Evolutionary conservation across 2,797 vertebrate genomes (phyloP).

Genomic region (Mormyrus proboscirostris): DNA sequence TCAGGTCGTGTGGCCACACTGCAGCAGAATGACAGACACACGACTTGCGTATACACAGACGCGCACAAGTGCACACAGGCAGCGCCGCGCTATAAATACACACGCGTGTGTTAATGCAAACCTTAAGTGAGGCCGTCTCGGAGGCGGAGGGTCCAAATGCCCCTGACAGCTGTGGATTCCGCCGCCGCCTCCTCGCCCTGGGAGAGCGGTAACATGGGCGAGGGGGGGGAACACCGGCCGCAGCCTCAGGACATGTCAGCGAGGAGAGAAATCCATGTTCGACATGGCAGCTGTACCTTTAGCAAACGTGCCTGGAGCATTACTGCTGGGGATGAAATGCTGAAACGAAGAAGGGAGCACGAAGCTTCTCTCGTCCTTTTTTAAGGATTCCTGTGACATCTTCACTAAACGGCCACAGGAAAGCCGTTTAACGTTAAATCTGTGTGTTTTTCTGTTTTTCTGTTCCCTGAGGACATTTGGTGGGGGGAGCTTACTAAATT

Average conservation of each 20-base stretch:
- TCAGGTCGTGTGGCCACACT: background rate
- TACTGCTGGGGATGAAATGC: background rate
- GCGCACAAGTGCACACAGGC: background rate
- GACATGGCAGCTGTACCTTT: background rate
- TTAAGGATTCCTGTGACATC: background rate
- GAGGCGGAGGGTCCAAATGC: background rate
- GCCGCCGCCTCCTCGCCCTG: background rate
- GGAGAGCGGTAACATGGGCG: background rate
- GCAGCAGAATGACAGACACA: background rate
- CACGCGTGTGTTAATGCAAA: background rate
- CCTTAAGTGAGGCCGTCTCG: background rate
- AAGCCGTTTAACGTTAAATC: background rate
- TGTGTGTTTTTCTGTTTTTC: background rate
- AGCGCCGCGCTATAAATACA: background rate
- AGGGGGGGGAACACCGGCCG: background rate
- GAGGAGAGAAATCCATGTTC: background rate
- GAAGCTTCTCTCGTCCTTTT: background rate
- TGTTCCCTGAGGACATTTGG: background rate
- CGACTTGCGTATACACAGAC: background rate
- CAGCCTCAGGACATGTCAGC: background rate
- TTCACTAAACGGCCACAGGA: background rate
- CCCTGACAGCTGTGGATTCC: conserved; percentile 3
- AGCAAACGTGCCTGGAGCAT: background rate
- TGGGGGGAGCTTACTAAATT: background rate
- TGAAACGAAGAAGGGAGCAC: background rate